Percentiles rank a stretch among this genome's conserved stretches.
Conservation (phyloP, 2,888 invertebrate species). For the Trichopria drosophilae region DNA sequence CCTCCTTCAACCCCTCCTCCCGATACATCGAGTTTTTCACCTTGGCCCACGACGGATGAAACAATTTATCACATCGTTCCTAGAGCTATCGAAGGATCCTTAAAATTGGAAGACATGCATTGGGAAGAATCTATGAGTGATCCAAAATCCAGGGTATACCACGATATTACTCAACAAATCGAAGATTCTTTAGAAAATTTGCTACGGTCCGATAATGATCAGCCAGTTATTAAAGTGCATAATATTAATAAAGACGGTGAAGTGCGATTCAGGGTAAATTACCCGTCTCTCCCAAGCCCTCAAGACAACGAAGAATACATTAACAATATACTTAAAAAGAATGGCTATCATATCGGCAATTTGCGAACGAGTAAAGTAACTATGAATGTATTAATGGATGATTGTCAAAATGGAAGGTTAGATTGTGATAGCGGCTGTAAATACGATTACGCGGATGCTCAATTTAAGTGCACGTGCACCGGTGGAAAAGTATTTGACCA, state of each 20-base stretch:
- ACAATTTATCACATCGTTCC: conserved; percentile 63
- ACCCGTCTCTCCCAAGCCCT: conserved; percentile 44
- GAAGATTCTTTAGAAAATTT: conserved; percentile 65
- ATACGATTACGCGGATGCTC: conserved; percentile 66
- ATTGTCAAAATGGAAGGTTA: conserved; percentile 69
- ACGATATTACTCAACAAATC: conserved; percentile 64
- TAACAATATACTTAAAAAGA: conserved; percentile 45
- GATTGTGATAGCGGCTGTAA: conserved; percentile 70
- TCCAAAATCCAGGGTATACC: conserved; percentile 66
- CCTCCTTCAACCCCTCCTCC: conserved; percentile 54
- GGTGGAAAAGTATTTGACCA: conserved; percentile 61
- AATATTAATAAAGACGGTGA: conserved; percentile 48
- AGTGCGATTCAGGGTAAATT: conserved; percentile 50
- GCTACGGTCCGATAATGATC: conserved; percentile 38
- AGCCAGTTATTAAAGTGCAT: conserved; percentile 48
- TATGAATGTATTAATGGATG: conserved; percentile 61
- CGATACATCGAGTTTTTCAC: conserved; percentile 48
- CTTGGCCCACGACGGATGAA: conserved; percentile 55
- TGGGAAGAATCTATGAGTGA: conserved; percentile 65
- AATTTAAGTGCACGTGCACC: conserved; percentile 71
- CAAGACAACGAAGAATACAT: conserved; percentile 45
- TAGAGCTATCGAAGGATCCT: conserved; percentile 69
- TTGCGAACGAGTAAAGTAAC: conserved; percentile 46
- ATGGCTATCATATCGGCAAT: conserved; percentile 46
- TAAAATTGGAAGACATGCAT: conserved; percentile 69